Conservation (phyloP, 2,113 vertebrate genomes). For the Poeciliopsis occidentalis region DNA sequence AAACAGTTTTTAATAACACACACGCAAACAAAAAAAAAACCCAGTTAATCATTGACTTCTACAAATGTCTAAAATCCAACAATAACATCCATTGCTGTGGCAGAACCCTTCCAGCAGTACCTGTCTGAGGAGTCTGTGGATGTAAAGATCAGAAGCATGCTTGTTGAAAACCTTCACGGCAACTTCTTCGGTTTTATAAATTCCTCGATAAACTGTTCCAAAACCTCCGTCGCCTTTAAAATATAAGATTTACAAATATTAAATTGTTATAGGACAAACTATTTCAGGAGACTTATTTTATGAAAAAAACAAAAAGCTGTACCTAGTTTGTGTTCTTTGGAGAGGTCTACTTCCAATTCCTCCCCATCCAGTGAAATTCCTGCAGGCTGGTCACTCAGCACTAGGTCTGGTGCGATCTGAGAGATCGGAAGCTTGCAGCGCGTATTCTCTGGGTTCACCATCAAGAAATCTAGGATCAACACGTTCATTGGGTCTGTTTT, state of each 20-base stretch:
- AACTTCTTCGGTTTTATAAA: conserved; percentile 91
- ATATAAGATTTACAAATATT: background rate
- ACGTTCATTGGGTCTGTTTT: background rate
- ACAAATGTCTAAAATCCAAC: background rate
- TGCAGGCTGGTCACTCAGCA: conserved; percentile 90
- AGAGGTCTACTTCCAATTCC: conserved; percentile 86
- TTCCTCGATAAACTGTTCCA: conserved; percentile 93
- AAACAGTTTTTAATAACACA: background rate
- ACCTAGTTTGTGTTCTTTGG: conserved; percentile 90
- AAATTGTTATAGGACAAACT: background rate
- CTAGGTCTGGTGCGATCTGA: conserved; percentile 92
- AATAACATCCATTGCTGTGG: background rate
- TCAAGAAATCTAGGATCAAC: conserved; percentile 83
- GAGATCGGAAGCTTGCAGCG: conserved; percentile 86
- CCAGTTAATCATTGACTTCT: background rate
- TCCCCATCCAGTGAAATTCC: conserved; percentile 87
- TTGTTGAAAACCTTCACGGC: conserved; percentile 98
- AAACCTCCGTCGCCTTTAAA: conserved; percentile 93
- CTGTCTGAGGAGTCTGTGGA: conserved; percentile 92
- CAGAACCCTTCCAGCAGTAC: conserved; percentile 64
- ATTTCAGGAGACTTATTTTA: background rate
- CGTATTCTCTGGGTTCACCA: conserved; percentile 84
- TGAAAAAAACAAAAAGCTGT: background rate
- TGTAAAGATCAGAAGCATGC: conserved; percentile 85
- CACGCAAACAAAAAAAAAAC: too few species aligned